phyloP scores from a whole-genome alignment of 2,797 vertebrate genomes.

The Myiothlypis chrysogaster region DNA sequence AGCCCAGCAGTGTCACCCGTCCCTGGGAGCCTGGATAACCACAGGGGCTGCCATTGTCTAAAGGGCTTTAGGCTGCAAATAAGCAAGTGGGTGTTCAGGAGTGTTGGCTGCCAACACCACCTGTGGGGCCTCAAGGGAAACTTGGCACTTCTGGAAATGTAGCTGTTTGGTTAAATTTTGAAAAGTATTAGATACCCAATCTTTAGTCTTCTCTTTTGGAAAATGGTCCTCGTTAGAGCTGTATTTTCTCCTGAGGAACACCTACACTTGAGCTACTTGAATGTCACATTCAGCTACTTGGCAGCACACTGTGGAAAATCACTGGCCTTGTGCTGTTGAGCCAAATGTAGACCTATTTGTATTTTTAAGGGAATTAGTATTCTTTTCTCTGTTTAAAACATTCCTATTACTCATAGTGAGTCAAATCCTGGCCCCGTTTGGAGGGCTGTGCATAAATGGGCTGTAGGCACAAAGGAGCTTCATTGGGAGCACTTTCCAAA shows the following conservation, averaged over 20 bases:
- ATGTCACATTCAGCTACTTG: slow-evolving; percentile 17
- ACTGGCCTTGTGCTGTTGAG: neutral
- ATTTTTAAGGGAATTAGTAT: slow-evolving; percentile 32
- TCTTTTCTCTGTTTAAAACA: slow-evolving; percentile 31
- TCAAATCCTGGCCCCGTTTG: neutral
- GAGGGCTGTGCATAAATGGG: neutral
- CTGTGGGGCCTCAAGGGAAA: neutral
- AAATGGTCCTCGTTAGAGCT: neutral
- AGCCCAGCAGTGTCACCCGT: neutral
- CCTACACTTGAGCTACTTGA: slow-evolving; percentile 26
- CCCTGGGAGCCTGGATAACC: neutral
- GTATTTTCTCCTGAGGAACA: neutral
- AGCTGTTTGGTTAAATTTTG: neutral
- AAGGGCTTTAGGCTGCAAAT: neutral
- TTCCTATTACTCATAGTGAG: slow-evolving; percentile 25
- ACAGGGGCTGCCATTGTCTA: fast-evolving
- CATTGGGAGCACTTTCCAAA: neutral
- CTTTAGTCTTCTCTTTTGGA: neutral
- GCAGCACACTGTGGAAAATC: slow-evolving; percentile 16
- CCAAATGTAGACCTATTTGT: slow-evolving; percentile 10
- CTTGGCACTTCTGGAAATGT: neutral
- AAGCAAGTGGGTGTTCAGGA: neutral
- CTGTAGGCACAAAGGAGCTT: neutral
- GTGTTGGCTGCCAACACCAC: slow-evolving; percentile 9
- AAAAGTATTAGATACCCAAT: neutral